Evolutionary conservation across 1,140 invertebrate species (phyloP).

Genomic region (Drosophila jambulina): DNA sequence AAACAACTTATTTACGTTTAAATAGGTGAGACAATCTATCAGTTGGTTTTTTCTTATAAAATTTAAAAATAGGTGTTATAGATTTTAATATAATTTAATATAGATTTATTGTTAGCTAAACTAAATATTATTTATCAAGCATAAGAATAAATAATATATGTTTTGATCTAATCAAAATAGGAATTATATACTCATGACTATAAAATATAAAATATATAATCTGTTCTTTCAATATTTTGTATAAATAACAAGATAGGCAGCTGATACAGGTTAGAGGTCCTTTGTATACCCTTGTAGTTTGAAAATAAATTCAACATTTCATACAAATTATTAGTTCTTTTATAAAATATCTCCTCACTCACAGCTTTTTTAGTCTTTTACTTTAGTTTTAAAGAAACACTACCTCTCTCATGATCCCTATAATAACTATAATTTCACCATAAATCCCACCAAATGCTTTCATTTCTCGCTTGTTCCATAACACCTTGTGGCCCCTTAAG

Average conservation of each 20-base stretch:
- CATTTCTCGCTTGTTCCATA: neutral
- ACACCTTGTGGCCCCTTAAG: neutral
- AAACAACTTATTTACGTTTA: no score
- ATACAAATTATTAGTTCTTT: neutral
- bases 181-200: neutral
- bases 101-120: neutral
- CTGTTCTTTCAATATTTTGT: no score
- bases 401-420: neutral
- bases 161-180: neutral
- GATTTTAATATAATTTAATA: neutral
- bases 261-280: no score
- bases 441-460: neutral
- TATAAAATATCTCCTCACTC: neutral
- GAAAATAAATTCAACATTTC: no score
- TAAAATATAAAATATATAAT: neutral
- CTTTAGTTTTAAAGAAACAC: neutral
- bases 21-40: no score
- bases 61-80: neutral
- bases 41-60: neutral
- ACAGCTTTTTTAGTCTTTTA: neutral
- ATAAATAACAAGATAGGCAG: no score
- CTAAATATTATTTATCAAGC: no score
- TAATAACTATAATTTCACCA: neutral
- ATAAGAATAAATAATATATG: neutral
- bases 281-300: no score